Evolutionary conservation across 2,113 vertebrate genomes (phyloP), one percentile per base, ranked within the genome.

Genomic region (Uria lomvia): DNA sequence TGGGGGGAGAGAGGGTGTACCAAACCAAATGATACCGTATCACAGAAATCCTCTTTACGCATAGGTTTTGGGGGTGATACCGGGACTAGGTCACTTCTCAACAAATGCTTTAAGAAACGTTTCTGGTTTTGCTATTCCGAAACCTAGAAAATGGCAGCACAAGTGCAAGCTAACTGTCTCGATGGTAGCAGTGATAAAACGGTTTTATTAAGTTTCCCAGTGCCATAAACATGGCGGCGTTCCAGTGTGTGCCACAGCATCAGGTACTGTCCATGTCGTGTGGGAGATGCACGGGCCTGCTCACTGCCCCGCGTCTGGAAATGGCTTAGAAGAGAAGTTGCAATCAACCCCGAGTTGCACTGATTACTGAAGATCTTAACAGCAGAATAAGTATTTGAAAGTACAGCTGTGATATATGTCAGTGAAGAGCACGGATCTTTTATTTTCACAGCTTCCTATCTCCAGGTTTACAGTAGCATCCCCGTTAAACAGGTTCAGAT

Each of bases 191-290:
- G 50, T 42, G 53, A 40, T 38, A n/a, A 87, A 70, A 60, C 15
- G 26, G 30, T 29, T 58, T 76, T 38, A 22, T 29, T 56, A 23
- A 59, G 29, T 47, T 52, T 68, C 43, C 18, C 5, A 3, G 19
- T 42, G 15, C 36, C 19, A 2, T 29, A 53, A 58, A 74, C 0
- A 1, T 0, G 1, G n/a, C 0, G 0, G 11, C 0, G 0, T 59
- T 58, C 2, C 5, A 34, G 16, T 29, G 27, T 20, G 18, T 9
- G 10, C 27, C 67, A 24, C 17, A 45, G 71, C 36, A 30, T 24
- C 30, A 14, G 30, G 27, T 70, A 21, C 47, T 0, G 0, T 19
- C 34, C 0, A 0, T 22, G 18, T 47, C 16, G 15, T 0, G 0
- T 16, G 36, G 34, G 45, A 71, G 32, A 53, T 20, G 18, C 17